A percentile compares a stretch with the other conserved stretches of the same genome.
phyloP scores from a whole-genome alignment of 1,140 invertebrate species.

The Melanaphis sacchari region DNA sequence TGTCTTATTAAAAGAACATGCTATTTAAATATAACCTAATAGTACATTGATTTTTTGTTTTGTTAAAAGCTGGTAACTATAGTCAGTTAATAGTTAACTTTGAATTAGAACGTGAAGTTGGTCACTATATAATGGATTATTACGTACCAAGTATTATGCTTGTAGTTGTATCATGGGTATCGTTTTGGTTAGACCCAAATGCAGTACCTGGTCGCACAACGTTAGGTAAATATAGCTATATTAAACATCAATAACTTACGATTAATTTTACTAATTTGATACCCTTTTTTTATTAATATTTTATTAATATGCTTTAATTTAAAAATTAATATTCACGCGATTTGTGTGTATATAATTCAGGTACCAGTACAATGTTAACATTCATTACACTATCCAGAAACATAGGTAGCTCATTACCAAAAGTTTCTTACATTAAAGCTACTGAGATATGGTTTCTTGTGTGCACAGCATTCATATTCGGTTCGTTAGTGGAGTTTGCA shows the following conservation, averaged over 20 bases:
- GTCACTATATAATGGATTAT: slow-evolving; percentile 89
- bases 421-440: slow-evolving; percentile 90
- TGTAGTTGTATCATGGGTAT: slow-evolving; percentile 88
- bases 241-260: not conserved
- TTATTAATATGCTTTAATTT: not conserved
- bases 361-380: slow-evolving; percentile 84
- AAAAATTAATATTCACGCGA: not conserved
- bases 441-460: slow-evolving; percentile 90
- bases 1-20: not conserved
- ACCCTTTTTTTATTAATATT: not conserved
- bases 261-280: not conserved
- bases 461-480: slow-evolving; percentile 84
- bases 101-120: slow-evolving; percentile 79
- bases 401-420: slow-evolving; percentile 82
- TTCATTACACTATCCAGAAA: slow-evolving; percentile 86
- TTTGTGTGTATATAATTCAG: slow-evolving; percentile 63
- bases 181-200: slow-evolving; percentile 88
- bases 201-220: slow-evolving; percentile 82
- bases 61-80: slow-evolving; percentile 79
- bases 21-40: not conserved
- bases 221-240: slow-evolving; percentile 67
- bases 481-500: slow-evolving; percentile 87
- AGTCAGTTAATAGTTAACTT: slow-evolving; percentile 81
- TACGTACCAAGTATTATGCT: slow-evolving; percentile 88
- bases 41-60: slow-evolving; percentile 54